These are phyloP conservation scores for Chromis chromis DNA, from an alignment of 2,797 vertebrate species.

Conservation along the genomic window DNA sequence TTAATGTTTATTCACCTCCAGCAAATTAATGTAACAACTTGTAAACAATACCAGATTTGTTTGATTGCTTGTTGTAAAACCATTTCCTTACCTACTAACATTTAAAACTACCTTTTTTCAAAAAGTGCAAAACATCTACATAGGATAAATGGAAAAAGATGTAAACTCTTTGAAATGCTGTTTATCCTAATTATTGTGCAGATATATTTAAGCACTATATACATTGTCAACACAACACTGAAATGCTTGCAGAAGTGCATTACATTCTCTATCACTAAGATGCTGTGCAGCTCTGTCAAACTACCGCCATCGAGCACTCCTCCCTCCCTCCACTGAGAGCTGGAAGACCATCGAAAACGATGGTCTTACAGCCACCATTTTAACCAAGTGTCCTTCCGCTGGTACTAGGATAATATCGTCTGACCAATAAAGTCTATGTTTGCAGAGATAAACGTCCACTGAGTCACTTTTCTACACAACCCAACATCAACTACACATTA, in stretches of 20 bases:
- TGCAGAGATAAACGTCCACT: fast-evolving
- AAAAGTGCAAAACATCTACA: too few relatives aligned
- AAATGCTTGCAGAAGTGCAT: too few relatives aligned
- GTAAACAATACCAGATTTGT: not conserved
- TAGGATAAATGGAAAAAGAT: too few relatives aligned
- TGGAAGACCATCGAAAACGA: conserved; percentile 85
- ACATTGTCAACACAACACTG: too few relatives aligned
- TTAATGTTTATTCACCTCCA: too few relatives aligned
- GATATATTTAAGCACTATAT: too few relatives aligned
- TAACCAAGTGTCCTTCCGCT: conserved; percentile 72
- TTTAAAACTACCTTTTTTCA: too few relatives aligned
- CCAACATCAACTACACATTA: fast-evolving
- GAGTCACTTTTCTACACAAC: fast-evolving
- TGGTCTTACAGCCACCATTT: conserved; percentile 76
- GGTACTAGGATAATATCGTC: conserved; percentile 60
- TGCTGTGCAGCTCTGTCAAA: not conserved
- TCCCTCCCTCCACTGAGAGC: not conserved
- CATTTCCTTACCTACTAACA: not conserved
- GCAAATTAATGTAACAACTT: too few relatives aligned
- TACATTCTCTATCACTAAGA: not conserved
- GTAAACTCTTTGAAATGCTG: too few relatives aligned
- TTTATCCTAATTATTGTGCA: too few relatives aligned
- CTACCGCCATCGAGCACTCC: not conserved
- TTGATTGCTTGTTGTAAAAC: not conserved
- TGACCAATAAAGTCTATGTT: not conserved